Percentiles rank a stretch among this genome's conserved stretches.
phyloP scores from a whole-genome alignment of 2,113 vertebrate species.

The Panthera leo region DNA sequence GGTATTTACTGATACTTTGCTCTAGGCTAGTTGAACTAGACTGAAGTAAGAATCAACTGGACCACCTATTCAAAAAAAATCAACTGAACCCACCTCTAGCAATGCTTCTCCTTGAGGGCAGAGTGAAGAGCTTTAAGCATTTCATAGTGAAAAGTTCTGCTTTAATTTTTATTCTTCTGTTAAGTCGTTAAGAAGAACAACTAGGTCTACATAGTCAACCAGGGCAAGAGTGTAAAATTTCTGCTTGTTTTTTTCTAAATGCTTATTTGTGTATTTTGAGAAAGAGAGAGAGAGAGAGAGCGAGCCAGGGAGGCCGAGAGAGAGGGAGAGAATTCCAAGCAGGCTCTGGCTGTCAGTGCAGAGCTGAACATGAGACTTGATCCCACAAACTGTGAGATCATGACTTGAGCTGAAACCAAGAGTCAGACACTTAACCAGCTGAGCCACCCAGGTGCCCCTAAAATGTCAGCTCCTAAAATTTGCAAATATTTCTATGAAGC shows the following conservation, averaged over 20 bases:
- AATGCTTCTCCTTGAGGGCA: neutral
- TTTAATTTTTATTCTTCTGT: neutral
- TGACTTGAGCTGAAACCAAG: neutral
- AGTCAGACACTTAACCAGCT: neutral
- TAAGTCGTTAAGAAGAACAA: neutral
- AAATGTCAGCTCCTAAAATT: neutral
- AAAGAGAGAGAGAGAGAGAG: too few species aligned
- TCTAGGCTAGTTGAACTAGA: neutral
- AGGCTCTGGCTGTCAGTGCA: too few species aligned
- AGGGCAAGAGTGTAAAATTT: neutral
- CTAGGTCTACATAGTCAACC: neutral
- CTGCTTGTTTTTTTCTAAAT: neutral
- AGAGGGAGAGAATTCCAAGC: too few species aligned
- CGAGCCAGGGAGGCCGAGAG: too few species aligned
- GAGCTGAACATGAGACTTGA: too few species aligned
- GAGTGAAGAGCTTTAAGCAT: neutral
- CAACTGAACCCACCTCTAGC: neutral
- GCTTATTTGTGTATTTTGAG: too few species aligned
- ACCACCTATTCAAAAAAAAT: neutral
- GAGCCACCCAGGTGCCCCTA: neutral
- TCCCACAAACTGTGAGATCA: neutral
- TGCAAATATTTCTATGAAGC: neutral
- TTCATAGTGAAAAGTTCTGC: neutral
- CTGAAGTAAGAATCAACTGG: neutral
- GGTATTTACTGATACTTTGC: neutral